Evolutionary conservation across 2,888 invertebrate genomes (phyloP).

Genomic region (Embidobia sp.): DNA sequence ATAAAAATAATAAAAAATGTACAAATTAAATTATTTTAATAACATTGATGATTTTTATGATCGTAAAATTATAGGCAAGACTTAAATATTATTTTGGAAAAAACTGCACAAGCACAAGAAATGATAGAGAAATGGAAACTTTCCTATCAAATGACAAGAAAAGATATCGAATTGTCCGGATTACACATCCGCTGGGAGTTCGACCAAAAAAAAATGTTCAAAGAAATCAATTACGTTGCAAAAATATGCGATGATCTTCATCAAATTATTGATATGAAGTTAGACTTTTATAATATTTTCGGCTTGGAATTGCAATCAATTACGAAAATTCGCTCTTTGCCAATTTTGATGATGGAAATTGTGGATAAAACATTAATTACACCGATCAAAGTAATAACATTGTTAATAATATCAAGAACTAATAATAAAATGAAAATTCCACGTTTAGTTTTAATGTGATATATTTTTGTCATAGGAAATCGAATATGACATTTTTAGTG

Average conservation of each 20-base stretch:
- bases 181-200: constrained; percentile 96
- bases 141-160: constrained; percentile 89
- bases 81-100: constrained; percentile 83
- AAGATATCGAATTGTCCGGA: constrained; percentile 91
- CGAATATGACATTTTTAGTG: constrained; percentile 92
- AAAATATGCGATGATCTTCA: constrained; percentile 89
- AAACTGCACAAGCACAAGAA: constrained; percentile 84
- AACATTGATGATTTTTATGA: no score
- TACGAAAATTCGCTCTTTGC: constrained; percentile 92
- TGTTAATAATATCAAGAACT: constrained; percentile 73
- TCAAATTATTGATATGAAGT: constrained; percentile 89
- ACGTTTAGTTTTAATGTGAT: not conserved
- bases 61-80: constrained; percentile 81
- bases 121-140: constrained; percentile 90
- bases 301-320: constrained; percentile 93
- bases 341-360: constrained; percentile 91
- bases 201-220: constrained; percentile 90
- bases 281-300: constrained; percentile 95
- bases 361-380: constrained; percentile 88
- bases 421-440: not conserved
- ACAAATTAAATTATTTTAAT: no score
- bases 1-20: no score
- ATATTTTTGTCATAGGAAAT: constrained; percentile 77
- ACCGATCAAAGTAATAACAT: constrained; percentile 86
- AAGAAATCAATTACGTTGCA: constrained; percentile 91